Base-by-base conservation (phyloP, 2,113 vertebrate species). In the Embiotoca jacksoni region DNA sequence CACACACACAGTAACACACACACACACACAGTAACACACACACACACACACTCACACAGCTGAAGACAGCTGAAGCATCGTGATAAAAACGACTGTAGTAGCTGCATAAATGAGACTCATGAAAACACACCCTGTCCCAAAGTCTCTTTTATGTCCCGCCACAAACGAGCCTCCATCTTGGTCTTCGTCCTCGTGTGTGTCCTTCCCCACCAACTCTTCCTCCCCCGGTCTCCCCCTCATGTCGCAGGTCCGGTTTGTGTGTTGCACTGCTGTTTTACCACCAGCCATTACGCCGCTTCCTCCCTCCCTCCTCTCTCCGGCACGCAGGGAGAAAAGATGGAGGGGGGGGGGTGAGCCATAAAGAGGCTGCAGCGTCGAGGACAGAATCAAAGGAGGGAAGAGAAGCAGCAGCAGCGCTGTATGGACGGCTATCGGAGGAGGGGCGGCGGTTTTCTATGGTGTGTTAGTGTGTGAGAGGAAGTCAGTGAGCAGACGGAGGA, bases 331-430 rank as follows among this genome's bases (percentile, higher is more conserved):
- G 89, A 23, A 72, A 81, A 65, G 75, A 82, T 73, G 79, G 82
- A 85, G 79, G 81, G 86, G 90, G 87, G 71, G 73, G 79, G 70
- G 86, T 75, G 89, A 90, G 92, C 85, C 78, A 88, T 92, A 92
- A 91, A 89, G 81, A 91, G 62, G 85, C 81, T 82, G 41, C 23
- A 23, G 23, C 23, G 23, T 23, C 23, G 23, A 23, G 23, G 23
- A 23, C 1, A 23, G 23, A 23, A 23, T 23, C 23, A 23, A 23
- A 23, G 41, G 56, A 62, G 5, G 58, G 31, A 58, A 65, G 76
- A 31, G 59, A 62, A 80, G 78, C 73, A 64, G 85, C 75, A 86
- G 84, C 86, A 85, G 81, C 73, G 73, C 74, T 72, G 69, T 81
- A 81, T 78, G 78, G 87, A 86, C 16, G 72, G 65, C 55, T 65